Base-by-base conservation (phyloP, 2,113 vertebrate species). In the Macrotis lagotis region DNA sequence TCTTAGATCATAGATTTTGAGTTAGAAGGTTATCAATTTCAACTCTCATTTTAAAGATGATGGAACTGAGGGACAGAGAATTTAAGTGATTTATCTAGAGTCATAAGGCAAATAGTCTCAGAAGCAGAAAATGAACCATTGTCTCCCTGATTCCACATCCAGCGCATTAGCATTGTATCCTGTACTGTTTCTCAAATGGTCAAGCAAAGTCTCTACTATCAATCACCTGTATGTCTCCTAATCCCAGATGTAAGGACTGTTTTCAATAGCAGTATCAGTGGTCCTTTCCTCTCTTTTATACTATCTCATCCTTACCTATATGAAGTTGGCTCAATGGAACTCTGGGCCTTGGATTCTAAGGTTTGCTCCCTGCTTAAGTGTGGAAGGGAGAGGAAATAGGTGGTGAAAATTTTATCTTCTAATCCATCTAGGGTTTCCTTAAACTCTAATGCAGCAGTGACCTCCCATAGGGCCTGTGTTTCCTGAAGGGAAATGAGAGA, bases 351-450 rank as follows among this genome's bases (percentile, higher is more conserved):
- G 48, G 89, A 90, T 49, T 28, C 89, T 28, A 48, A 90, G 31
- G 19, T 10, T 90, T 49, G 48, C 48, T 49, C 1, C 14, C 10
- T 90, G 25, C 28, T 90, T 1, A 48, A 14, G 24, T 48, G 48
- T 48, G 89, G 89, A 90, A 90, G 89, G 48, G 89, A 90, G 48
- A 90, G 89, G 48, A 90, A 50, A 31, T 90, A 90, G 89, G 89
- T 90, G 89, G 28, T 90, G 89, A 90, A 90, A 26, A 90, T 25
- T 90, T 90, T 31, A 31, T 90, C 48, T 3, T 90, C 48, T 90
- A 90, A 48, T 49, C 89, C 89, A 7, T 90, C 89, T 24, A 90
- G 89, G 12, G 48, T 48, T 90, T 90, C 89, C 48, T 50, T 90
- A 90, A 48, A 49, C 89, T 90, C 47, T 24, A 90, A 11, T 14